These are phyloP conservation scores for Trissolcus japonicus DNA, from an alignment of 2,888 invertebrate species.

Conservation along the genomic window DNA sequence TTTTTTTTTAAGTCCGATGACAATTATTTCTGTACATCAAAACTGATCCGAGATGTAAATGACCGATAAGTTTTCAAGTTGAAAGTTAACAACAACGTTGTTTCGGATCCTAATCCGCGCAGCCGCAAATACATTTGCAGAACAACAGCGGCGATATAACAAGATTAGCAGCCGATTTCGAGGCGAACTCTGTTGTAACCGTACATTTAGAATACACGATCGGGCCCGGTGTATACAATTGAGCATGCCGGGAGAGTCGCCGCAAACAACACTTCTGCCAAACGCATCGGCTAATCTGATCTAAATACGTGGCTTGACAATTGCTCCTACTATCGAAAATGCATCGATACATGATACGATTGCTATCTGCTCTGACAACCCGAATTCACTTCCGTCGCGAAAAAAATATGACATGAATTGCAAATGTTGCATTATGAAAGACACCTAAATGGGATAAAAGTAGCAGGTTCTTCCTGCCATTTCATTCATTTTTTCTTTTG, in stretches of 20 bases:
- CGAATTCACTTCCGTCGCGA: constrained; percentile 29
- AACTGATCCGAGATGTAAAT: neutral
- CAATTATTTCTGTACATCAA: too few relatives aligned
- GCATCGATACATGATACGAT: constrained; percentile 40
- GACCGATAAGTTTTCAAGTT: neutral
- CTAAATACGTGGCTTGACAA: constrained; percentile 63
- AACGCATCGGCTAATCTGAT: constrained; percentile 66
- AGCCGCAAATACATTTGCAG: constrained; percentile 69
- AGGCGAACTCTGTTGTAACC: constrained; percentile 44
- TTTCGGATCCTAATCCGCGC: constrained; percentile 65
- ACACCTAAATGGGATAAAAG: constrained; percentile 61
- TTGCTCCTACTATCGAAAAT: constrained; percentile 16
- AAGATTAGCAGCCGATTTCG: constrained; percentile 67
- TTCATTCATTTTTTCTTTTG: constrained; percentile 20
- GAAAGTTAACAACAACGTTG: constrained; percentile 48
- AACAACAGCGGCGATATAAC: constrained; percentile 67
- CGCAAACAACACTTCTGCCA: constrained; percentile 63
- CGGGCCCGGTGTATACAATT: constrained; percentile 42
- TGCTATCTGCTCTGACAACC: constrained; percentile 27
- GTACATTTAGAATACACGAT: constrained; percentile 45
- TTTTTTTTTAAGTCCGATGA: too few relatives aligned
- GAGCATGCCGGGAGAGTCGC: constrained; percentile 59
- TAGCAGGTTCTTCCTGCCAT: constrained; percentile 64
- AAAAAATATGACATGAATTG: constrained; percentile 11
- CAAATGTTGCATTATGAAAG: constrained; percentile 53